Conservation (phyloP, 2,797 vertebrate species). For the Simalia tracyae region DNA sequence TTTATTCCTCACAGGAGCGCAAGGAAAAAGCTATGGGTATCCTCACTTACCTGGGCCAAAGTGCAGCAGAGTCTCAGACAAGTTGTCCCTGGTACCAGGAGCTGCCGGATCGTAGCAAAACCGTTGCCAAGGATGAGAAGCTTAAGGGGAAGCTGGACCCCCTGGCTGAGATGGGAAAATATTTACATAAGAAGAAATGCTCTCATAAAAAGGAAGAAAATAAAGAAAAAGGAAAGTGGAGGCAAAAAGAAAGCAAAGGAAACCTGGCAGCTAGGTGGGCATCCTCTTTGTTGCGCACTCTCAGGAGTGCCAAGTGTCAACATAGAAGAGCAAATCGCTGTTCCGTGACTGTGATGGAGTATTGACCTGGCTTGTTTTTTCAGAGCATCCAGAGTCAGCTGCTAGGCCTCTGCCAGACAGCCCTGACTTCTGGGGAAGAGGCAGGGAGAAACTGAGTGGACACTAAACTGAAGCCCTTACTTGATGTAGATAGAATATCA, state of each 20-base stretch:
- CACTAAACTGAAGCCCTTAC: too few relatives aligned
- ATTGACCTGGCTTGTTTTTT: background rate
- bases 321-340: background rate
- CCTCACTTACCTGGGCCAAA: constrained; percentile 87
- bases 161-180: constrained; percentile 80
- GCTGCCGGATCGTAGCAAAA: constrained; percentile 60
- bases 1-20: constrained; percentile 75
- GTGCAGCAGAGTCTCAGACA: constrained; percentile 75
- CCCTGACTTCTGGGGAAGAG: background rate
- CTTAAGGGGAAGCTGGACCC: constrained; percentile 85
- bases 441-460: background rate
- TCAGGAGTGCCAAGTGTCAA: background rate
- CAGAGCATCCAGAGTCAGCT: background rate
- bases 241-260: constrained; percentile 1
- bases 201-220: constrained; percentile 46
- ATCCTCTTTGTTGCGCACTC: background rate
- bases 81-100: constrained; percentile 87
- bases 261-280: constrained; percentile 13
- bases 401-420: background rate
- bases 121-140: constrained; percentile 71
- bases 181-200: constrained; percentile 68
- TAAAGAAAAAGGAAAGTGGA: constrained; percentile 38
- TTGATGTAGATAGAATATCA: background rate
- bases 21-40: constrained; percentile 87
- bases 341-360: background rate